These are phyloP conservation scores for Dryobotodes eremita DNA, from an alignment of 2,888 invertebrate species.

Conservation along the genomic window DNA sequence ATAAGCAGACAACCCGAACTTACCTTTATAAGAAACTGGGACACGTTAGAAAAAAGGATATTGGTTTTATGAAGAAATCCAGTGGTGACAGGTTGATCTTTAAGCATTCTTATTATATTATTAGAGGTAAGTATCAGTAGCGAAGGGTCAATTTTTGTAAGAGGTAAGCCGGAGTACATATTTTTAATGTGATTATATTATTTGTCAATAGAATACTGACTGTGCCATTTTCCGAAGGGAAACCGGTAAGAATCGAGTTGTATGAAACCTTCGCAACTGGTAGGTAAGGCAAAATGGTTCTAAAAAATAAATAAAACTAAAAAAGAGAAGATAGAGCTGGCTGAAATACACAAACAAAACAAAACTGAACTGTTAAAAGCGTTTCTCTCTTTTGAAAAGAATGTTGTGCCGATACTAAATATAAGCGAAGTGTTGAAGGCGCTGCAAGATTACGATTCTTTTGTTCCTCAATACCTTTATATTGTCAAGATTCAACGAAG, in stretches of 20 bases:
- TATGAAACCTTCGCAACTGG: too few species aligned
- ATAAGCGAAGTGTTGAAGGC: background rate
- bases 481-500: background rate
- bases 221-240: too few species aligned
- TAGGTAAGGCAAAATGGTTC: too few species aligned
- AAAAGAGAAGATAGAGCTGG: background rate
- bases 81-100: background rate
- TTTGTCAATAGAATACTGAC: too few species aligned
- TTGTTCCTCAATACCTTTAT: background rate
- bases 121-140: too few species aligned
- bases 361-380: background rate
- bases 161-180: too few species aligned
- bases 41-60: background rate
- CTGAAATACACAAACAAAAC: background rate
- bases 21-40: slow-evolving; percentile 5
- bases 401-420: background rate
- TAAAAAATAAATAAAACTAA: background rate
- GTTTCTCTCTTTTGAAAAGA: background rate
- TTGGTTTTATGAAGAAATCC: background rate
- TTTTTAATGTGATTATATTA: too few species aligned
- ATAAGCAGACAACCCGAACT: slow-evolving; percentile 7
- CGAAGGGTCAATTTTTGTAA: too few species aligned
- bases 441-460: background rate
- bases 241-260: too few species aligned
- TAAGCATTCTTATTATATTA: background rate